Evolutionary conservation across 2,113 vertebrate genomes (phyloP).

Genomic region (Burhinus oedicnemus): DNA sequence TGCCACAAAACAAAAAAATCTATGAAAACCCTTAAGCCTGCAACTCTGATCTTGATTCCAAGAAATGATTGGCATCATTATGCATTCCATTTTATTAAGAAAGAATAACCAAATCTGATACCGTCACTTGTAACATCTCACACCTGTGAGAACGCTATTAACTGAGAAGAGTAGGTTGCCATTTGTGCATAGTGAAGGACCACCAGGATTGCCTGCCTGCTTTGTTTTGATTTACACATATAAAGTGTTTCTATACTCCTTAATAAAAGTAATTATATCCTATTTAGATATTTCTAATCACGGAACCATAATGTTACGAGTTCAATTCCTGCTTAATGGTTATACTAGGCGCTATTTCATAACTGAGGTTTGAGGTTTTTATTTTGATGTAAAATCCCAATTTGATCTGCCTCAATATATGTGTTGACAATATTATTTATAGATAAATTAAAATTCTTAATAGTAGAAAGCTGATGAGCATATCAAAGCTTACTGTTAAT

Average conservation of each 20-base stretch:
- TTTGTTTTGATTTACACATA: not conserved
- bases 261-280: constrained; percentile 31
- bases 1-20: not conserved
- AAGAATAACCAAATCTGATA: not conserved
- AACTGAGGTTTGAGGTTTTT: not conserved
- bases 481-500: constrained; percentile 37
- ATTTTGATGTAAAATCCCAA: not conserved
- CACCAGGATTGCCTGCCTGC: not conserved
- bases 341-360: not conserved
- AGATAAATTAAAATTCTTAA: constrained; percentile 47
- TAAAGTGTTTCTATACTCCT: not conserved
- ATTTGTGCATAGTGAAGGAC: not conserved
- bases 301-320: not conserved
- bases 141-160: not conserved
- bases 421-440: constrained; percentile 49
- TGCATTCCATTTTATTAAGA: not conserved
- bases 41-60: not conserved
- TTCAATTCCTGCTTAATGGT: constrained; percentile 15
- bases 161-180: not conserved
- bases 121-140: not conserved
- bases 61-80: not conserved
- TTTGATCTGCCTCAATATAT: not conserved
- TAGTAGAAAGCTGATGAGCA: constrained; percentile 34
- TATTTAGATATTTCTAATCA: constrained; percentile 6
- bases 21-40: not conserved